These are phyloP conservation scores for Mionectes olivaceus DNA, from an alignment of 2,797 vertebrate species.

Conservation along the genomic window DNA sequence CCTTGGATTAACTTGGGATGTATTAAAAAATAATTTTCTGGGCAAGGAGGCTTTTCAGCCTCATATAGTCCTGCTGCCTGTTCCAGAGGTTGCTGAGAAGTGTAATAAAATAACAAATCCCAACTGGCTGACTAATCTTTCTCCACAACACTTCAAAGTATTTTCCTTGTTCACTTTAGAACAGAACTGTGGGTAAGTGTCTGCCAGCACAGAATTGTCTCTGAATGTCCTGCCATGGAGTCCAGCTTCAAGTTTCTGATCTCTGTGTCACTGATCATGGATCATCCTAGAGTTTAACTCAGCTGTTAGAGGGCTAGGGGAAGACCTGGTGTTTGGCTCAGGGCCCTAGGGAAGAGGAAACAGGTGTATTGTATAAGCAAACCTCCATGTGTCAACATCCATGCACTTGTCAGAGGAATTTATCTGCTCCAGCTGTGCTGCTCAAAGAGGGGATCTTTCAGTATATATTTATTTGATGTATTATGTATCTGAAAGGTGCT, in stretches of 20 bases:
- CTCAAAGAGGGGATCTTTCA: neutral
- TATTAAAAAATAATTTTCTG: constrained; percentile 14
- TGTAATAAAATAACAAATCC: constrained; percentile 20
- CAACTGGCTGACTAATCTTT: constrained; percentile 74
- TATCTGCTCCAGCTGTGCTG: constrained; percentile 15
- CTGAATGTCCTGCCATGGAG: neutral
- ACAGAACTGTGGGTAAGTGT: neutral
- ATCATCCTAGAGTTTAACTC: neutral
- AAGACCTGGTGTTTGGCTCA: neutral
- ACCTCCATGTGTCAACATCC: neutral
- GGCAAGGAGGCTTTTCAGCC: neutral
- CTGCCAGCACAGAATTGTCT: neutral
- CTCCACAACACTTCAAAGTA: constrained; percentile 54
- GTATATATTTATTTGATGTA: neutral
- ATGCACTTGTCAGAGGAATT: neutral
- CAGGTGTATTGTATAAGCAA: constrained; percentile 27
- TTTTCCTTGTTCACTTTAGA: constrained; percentile 54
- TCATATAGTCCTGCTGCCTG: neutral
- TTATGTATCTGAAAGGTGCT: neutral
- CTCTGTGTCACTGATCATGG: neutral
- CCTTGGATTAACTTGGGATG: neutral
- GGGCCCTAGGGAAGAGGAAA: neutral
- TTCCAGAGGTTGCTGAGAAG: constrained; percentile 42
- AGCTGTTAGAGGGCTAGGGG: neutral
- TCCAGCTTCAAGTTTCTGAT: neutral